These are phyloP conservation scores for Eurystomus gularis DNA, from an alignment of 2,113 vertebrate species.

Conservation along the genomic window DNA sequence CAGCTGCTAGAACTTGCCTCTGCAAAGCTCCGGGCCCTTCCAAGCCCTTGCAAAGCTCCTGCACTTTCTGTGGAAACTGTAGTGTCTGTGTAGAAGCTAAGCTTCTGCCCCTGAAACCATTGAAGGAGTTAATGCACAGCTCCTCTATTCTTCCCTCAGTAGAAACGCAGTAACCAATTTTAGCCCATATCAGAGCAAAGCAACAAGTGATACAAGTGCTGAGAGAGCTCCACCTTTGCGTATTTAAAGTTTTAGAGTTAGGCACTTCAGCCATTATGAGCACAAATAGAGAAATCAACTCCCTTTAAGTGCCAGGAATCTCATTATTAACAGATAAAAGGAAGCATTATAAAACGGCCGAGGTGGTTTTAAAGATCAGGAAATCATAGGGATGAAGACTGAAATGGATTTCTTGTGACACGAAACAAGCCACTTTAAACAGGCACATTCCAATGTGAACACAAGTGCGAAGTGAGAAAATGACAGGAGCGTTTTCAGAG, in stretches of 20 bases:
- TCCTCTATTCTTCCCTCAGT: too few species aligned
- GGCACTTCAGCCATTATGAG: background rate
- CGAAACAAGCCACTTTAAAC: background rate
- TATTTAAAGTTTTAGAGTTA: background rate
- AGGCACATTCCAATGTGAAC: background rate
- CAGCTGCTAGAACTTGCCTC: background rate
- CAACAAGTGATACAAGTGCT: background rate
- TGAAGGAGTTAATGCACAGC: background rate
- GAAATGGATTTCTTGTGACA: background rate
- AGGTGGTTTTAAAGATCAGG: background rate
- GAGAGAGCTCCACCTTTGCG: background rate
- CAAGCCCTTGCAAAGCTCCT: background rate
- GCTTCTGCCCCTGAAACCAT: accelerated
- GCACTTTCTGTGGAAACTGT: background rate
- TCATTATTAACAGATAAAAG: background rate
- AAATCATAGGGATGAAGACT: background rate
- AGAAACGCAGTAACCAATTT: background rate
- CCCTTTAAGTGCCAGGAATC: background rate
- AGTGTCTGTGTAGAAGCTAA: background rate
- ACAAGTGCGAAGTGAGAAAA: background rate
- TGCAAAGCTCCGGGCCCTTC: background rate
- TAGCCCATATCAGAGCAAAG: background rate
- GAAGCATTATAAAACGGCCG: background rate
- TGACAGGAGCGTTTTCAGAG: background rate
- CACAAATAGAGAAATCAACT: background rate